Percentiles rank a stretch among this genome's conserved stretches.
Conservation (phyloP, 2,888 invertebrate genomes). For the Synergus itoensis region DNA sequence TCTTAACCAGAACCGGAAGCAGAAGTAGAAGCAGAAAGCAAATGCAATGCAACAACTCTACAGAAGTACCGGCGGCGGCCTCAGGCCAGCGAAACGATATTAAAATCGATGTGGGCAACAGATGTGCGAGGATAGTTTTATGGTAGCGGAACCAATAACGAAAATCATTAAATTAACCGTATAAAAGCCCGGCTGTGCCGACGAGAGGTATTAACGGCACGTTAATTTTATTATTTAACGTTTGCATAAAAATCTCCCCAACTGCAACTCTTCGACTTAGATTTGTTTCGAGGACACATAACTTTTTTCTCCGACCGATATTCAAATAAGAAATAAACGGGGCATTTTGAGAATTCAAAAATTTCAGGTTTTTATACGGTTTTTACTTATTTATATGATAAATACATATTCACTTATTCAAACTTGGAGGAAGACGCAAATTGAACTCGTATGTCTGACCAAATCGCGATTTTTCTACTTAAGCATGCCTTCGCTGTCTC, state of each 20-base stretch:
- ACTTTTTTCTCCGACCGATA: background rate
- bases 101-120: conserved; percentile 76
- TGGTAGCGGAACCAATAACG: conserved; percentile 72
- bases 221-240: conserved; percentile 71
- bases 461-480: background rate
- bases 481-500: too few relatives aligned
- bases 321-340: too few relatives aligned
- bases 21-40: background rate
- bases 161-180: conserved; percentile 75
- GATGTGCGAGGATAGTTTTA: conserved; percentile 75
- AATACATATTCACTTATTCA: too few relatives aligned
- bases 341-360: too few relatives aligned
- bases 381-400: too few relatives aligned
- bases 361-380: too few relatives aligned
- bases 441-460: background rate
- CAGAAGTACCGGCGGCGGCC: background rate
- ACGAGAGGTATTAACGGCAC: conserved; percentile 68
- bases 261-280: conserved; percentile 2
- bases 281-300: background rate
- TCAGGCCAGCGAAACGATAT: conserved; percentile 63
- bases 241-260: conserved; percentile 24
- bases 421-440: too few relatives aligned
- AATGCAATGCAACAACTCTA: background rate
- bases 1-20: background rate
- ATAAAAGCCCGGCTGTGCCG: conserved; percentile 35